These are phyloP conservation scores for Peromyscus attwateri DNA, from an alignment of 2,797 vertebrate species.

Conservation along the genomic window DNA sequence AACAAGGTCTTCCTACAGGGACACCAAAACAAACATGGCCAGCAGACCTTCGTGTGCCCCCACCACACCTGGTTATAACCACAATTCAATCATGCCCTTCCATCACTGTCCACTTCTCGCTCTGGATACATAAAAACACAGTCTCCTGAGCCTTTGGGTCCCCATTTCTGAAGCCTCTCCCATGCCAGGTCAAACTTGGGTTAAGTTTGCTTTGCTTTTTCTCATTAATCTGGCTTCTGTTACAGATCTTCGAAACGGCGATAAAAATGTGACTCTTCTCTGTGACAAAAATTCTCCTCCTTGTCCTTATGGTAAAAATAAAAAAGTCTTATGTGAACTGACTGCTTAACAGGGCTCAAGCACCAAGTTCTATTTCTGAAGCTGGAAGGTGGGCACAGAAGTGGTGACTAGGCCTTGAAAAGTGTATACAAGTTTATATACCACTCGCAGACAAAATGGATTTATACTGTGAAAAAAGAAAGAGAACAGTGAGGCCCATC, in stretches of 20 bases:
- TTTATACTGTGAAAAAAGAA: slow-evolving; percentile 46
- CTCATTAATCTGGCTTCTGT: not conserved
- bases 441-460: not conserved
- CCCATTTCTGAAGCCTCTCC: not conserved
- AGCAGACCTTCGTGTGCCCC: too few relatives aligned
- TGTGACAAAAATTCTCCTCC: not conserved
- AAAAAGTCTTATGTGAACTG: not conserved
- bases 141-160: not conserved
- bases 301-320: not conserved
- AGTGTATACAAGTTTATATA: not conserved
- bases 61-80: not conserved
- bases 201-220: not conserved
- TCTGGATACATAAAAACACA: not conserved
- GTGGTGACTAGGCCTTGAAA: not conserved
- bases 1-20: not conserved
- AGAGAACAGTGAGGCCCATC: not conserved
- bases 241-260: not conserved
- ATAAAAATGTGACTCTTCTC: not conserved
- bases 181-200: not conserved
- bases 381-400: not conserved
- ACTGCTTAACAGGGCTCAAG: not conserved
- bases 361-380: not conserved
- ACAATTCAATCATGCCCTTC: not conserved
- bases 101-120: not conserved
- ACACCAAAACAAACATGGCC: not conserved